Base-by-base conservation (phyloP, 2,888 invertebrate species). In the Hirtodrosophila histrioides region DNA sequence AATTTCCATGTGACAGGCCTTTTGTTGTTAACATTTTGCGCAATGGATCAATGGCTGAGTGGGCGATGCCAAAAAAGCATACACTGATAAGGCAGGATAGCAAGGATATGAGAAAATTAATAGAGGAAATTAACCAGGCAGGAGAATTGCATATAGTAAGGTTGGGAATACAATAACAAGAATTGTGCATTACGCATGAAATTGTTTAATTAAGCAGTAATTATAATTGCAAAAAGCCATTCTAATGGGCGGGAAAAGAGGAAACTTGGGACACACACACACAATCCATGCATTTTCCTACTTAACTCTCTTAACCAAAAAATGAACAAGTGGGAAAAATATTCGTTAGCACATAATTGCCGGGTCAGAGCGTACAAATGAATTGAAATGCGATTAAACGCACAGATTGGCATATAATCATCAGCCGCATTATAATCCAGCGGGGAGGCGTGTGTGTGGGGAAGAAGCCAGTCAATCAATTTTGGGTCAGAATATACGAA, bases 21-120 rank as follows among this genome's bases (percentile, higher is more conserved):
- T 71, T 71, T 68, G 71, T 75, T 75, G 60, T 64, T 68, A 56
- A 54, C 69, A 44, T 74, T 75, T 53, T 61, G 69, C 61, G 72
- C 82, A 75, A 75, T 69, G 73, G 65, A 80, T 78, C 78, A 80
- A 70, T 72, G 51, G 37, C 12, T 8, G n/a, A 17, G 12, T 4
- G 17, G 5, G 10, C 43, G 31, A 23, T 36, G 17, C 10, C 7
- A 8, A 8, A 31, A 6, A 31, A 3, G n/a, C 9, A 31, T 31
- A 48, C 61, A 71, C 24, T 45, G 61, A 67, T 62, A 44, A 44
- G 45, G 33, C 44, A 37, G 27, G 37, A 31, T 11, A 63, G 36
- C 17, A 17, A 17, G 17, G 17, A 48, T 29, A 33, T 9, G 37
- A 41, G n/a, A n/a, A n/a, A n/a, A n/a, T n/a, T n/a, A n/a, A n/a